These are phyloP conservation scores for Hesperophylax magnus DNA, from an alignment of 1,140 invertebrate species.

Conservation along the genomic window DNA sequence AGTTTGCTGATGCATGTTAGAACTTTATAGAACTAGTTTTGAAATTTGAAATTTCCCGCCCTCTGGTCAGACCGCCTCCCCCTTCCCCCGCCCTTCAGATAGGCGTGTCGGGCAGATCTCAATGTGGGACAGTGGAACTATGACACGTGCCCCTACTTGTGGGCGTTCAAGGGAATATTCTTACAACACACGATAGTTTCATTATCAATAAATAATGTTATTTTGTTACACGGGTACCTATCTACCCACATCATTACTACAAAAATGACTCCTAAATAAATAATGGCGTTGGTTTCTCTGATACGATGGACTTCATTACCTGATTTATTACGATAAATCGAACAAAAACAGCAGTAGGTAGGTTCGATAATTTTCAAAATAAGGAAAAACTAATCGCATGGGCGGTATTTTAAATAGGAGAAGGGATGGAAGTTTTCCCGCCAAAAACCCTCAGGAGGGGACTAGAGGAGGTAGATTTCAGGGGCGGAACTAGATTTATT, in stretches of 20 bases:
- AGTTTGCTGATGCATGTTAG: too few relatives aligned
- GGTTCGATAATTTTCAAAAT: too few relatives aligned
- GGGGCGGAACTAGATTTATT: conserved; percentile 33
- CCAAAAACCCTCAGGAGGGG: neutral
- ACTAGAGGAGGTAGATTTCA: neutral
- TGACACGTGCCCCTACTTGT: neutral
- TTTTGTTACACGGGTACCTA: too few relatives aligned
- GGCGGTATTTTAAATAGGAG: neutral
- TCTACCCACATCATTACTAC: too few relatives aligned
- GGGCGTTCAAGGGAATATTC: neutral
- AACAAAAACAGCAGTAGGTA: too few relatives aligned
- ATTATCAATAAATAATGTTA: too few relatives aligned
- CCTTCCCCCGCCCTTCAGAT: conserved; percentile 31
- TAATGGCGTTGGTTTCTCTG: too few relatives aligned
- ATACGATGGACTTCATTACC: too few relatives aligned
- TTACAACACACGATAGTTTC: too few relatives aligned
- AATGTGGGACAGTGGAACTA: neutral
- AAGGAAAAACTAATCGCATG: neutral
- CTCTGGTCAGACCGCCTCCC: neutral
- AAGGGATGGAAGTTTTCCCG: conserved; percentile 7
- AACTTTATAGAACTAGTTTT: neutral
- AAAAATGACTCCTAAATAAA: too few relatives aligned
- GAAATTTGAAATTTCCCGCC: conserved; percentile 33
- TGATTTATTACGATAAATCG: too few relatives aligned
- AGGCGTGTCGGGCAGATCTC: conserved; percentile 39